A percentile compares a stretch with the other conserved stretches of the same genome.
Evolutionary conservation across 2,113 vertebrate genomes (phyloP).

Genomic region (Phocoena sinus): DNA sequence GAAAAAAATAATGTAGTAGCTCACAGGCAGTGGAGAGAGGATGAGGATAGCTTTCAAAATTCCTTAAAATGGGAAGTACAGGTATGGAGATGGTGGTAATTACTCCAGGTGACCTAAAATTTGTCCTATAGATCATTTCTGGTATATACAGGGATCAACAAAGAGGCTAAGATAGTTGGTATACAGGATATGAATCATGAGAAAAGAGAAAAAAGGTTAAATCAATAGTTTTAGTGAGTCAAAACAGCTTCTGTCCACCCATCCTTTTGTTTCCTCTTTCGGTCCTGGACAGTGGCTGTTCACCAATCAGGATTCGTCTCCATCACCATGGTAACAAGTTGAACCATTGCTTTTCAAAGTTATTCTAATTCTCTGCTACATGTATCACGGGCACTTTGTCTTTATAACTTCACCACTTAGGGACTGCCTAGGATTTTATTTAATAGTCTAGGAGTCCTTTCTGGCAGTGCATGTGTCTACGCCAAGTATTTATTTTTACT

Average conservation of each 20-base stretch:
- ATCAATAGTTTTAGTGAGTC: not conserved
- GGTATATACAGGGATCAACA: not conserved
- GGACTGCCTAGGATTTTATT: not conserved
- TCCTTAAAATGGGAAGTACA: not conserved
- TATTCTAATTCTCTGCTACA: not conserved
- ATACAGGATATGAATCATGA: not conserved
- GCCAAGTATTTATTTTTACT: not conserved
- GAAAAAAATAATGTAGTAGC: not conserved
- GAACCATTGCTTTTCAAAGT: not conserved
- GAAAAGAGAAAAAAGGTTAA: not conserved
- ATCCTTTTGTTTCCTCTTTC: not conserved
- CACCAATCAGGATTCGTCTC: not conserved
- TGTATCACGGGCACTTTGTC: not conserved
- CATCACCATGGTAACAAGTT: not conserved
- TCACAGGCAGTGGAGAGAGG: not conserved
- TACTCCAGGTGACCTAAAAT: not conserved
- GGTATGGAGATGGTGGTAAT: not conserved
- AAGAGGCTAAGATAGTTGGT: not conserved
- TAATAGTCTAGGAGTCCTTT: not conserved
- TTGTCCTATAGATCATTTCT: not conserved
- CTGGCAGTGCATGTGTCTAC: not conserved
- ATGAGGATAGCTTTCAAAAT: not conserved
- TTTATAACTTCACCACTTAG: not conserved
- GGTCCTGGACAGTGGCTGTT: not conserved
- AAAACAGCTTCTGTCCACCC: rapidly evolving